A percentile compares a stretch with the other conserved stretches of the same genome.
These are phyloP conservation scores for Odontomachus brunneus DNA, from an alignment of 1,140 invertebrate genomes.

Conservation along the genomic window DNA sequence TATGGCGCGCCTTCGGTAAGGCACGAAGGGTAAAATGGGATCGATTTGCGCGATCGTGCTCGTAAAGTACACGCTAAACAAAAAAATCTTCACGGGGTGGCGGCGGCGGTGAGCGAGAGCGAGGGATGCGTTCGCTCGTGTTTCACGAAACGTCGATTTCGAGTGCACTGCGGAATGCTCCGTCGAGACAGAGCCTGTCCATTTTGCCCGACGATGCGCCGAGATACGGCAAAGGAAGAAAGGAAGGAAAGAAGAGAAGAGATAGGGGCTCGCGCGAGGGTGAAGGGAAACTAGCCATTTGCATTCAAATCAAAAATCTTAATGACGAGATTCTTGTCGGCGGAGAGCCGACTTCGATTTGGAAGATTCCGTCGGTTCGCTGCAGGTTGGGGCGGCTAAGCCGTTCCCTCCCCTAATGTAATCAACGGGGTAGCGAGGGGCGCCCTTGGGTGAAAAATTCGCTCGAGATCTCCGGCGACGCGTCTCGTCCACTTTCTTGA, in stretches of 20 bases:
- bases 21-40: constrained; percentile 32
- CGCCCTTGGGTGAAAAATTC: constrained; percentile 15
- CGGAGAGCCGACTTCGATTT: constrained; percentile 62
- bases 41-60: constrained; percentile 27
- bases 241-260: no score
- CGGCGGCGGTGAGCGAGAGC: not conserved
- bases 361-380: constrained; percentile 60
- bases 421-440: constrained; percentile 44
- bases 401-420: constrained; percentile 39
- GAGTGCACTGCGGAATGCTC: constrained; percentile 1
- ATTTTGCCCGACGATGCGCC: constrained; percentile 30
- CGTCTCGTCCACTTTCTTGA: constrained; percentile 45
- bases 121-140: not conserved
- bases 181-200: not conserved
- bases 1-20: constrained; percentile 6
- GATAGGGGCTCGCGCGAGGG: not conserved
- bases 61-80: constrained; percentile 43
- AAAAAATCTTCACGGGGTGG: constrained; percentile 32
- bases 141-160: constrained; percentile 35
- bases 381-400: constrained; percentile 30
- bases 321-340: constrained; percentile 66
- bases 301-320: constrained; percentile 74
- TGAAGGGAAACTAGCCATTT: constrained; percentile 62
- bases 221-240: constrained; percentile 19
- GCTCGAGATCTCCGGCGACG: constrained; percentile 31